Evolutionary conservation across 1,140 invertebrate species (phyloP), one percentile per base, ranked within the genome.

Genomic region (Polypedilum pembai): DNA sequence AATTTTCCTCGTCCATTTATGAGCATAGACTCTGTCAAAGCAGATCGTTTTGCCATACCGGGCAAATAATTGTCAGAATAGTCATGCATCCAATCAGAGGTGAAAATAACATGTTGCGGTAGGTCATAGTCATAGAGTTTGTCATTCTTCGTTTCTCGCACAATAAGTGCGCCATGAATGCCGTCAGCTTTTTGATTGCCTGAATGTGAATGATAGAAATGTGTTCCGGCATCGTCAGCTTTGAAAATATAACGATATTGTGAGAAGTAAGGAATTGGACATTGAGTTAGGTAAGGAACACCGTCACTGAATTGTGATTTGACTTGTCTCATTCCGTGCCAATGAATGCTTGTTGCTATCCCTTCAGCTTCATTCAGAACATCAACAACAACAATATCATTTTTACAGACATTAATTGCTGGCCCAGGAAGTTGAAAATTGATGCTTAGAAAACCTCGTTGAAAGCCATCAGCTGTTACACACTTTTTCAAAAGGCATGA

Each of bases 231-330:
- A 5, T 85, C 80, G 0, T 87, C 85, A 0, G 88, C 89, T 65
- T 88, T 84, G 76, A 91, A 90, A 76, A 88, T 91, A 77, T 92
- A 92, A 78, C 89, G 88, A 79, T 92, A 94, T 0, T 86, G 88
- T 1, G 91, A 89, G 41, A 88, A 88, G 76, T 88, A 89, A 1
- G 83, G 80, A 77, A 94, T 91, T 7, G 92, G 91, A 78, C 92
- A 93, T 78, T 92, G 91, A 0, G 89, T 91, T 5, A 92, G 83
- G 81, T 88, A 88, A 0, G 90, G 88, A 15, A 92, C 90, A 1
- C 93, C 92, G 79, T 94, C 92, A 90, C 93, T 93, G 75, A 86
- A 88, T 0, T 89, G 90, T 1, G 89, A 89, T 73, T 89, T 90
- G 17, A 82, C 81, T 80, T 93, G 91, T 7, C 86, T 84, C 66